Conservation (phyloP, 2,797 vertebrate genomes). For the Danio albolineatus region DNA sequence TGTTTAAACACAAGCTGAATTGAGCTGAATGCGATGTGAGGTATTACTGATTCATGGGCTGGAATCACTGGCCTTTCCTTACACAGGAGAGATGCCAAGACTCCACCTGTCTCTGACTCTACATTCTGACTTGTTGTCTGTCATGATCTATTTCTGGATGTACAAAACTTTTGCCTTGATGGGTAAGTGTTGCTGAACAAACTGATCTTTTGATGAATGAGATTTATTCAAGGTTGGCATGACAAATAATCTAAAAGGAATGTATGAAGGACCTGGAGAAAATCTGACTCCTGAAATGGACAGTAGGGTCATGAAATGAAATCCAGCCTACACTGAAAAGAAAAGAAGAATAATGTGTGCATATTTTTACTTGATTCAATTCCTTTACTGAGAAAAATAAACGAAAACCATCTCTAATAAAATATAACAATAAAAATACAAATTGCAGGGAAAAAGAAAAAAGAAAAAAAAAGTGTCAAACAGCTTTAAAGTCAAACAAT, state of each 20-base stretch:
- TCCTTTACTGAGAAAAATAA: neutral
- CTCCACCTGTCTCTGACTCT: conserved; percentile 12
- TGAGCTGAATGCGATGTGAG: conserved; percentile 33
- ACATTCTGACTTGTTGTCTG: neutral
- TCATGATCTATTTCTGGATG: conserved; percentile 26
- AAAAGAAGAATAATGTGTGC: neutral
- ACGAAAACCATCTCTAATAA: neutral
- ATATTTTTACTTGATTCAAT: neutral
- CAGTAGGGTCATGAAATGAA: neutral
- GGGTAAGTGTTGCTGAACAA: neutral
- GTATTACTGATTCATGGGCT: neutral
- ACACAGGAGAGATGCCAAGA: neutral
- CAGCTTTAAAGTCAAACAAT: conserved; percentile 2
- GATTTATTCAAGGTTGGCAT: conserved; percentile 7
- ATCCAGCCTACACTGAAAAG: neutral
- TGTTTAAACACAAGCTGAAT: conserved; percentile 5
- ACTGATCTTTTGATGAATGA: conserved; percentile 6
- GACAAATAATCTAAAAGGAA: conserved; percentile 35
- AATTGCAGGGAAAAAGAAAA: too few species aligned
- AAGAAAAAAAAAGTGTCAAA: too few species aligned
- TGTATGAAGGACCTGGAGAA: conserved; percentile 6
- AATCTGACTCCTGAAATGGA: conserved; percentile 11
- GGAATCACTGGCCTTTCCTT: conserved; percentile 7
- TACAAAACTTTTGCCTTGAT: conserved; percentile 4
- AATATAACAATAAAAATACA: too few species aligned